phyloP scores from a whole-genome alignment of 2,113 vertebrate genomes.

The Neodontobutis hainanensis region DNA sequence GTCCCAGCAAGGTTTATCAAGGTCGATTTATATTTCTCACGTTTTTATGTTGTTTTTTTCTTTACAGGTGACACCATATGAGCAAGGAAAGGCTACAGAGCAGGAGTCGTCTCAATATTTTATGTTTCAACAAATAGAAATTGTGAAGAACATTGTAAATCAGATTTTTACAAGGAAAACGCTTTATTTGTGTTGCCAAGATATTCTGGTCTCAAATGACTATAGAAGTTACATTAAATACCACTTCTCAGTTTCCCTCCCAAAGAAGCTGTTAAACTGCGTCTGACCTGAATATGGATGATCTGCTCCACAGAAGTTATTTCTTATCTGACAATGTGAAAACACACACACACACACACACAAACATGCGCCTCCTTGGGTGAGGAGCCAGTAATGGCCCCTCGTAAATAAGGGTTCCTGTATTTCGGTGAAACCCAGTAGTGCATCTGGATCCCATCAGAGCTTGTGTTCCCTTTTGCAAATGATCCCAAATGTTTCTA shows the following conservation, averaged over 20 bases:
- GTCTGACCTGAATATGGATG: constrained; percentile 56
- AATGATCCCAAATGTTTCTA: constrained; percentile 81
- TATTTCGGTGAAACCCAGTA: constrained; percentile 67
- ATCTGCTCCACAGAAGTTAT: constrained; percentile 40
- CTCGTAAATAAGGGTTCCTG: constrained; percentile 77
- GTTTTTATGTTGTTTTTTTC: neutral
- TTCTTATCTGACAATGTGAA: constrained; percentile 37
- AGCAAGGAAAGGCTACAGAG: constrained; percentile 2
- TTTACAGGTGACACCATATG: constrained; percentile 16
- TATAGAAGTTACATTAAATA: neutral
- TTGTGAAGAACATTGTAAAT: neutral
- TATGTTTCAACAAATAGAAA: neutral
- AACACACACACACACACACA: constrained; percentile 27
- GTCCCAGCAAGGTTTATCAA: neutral
- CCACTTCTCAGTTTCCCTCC: constrained; percentile 14
- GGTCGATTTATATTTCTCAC: neutral
- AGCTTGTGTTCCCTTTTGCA: constrained; percentile 69
- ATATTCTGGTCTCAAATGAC: neutral
- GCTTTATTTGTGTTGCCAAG: neutral
- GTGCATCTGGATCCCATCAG: constrained; percentile 80
- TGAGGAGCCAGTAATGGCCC: constrained; percentile 69
- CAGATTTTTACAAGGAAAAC: constrained; percentile 18
- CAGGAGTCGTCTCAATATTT: neutral
- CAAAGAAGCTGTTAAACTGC: constrained; percentile 46
- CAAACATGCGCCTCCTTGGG: constrained; percentile 50